phyloP scores from a whole-genome alignment of 1,140 invertebrate genomes.

The Nephila pilipes region DNA sequence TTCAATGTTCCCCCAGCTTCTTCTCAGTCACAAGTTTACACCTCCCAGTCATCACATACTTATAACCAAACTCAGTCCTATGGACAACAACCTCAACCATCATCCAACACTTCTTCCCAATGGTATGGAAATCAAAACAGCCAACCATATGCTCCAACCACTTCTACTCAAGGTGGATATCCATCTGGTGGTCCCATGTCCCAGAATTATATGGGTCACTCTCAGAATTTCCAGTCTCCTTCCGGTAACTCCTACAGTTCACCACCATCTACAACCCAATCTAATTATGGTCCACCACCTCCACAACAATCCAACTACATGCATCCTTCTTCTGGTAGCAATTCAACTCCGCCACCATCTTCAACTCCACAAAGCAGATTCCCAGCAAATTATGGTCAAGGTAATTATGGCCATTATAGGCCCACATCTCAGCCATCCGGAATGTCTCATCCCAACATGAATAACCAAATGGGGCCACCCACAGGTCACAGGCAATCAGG shows the following conservation, averaged over 20 bases:
- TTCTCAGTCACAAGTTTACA: constrained; percentile 53
- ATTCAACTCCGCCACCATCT: constrained; percentile 68
- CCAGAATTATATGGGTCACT: constrained; percentile 51
- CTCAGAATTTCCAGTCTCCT: constrained; percentile 46
- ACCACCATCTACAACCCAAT: constrained; percentile 61
- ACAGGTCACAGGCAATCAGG: constrained; percentile 20
- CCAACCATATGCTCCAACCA: constrained; percentile 58
- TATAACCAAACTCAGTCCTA: constrained; percentile 57
- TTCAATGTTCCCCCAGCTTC: constrained; percentile 21
- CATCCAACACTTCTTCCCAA: constrained; percentile 33
- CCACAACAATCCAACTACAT: constrained; percentile 53
- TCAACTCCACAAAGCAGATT: constrained; percentile 57
- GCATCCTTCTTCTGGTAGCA: constrained; percentile 51
- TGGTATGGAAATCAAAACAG: constrained; percentile 59
- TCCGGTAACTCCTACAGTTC: constrained; percentile 51
- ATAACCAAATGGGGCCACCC: constrained; percentile 41
- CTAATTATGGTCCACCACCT: constrained; percentile 59
- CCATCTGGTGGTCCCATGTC: constrained; percentile 32
- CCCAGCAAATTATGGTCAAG: constrained; percentile 51
- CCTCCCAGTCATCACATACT: constrained; percentile 49
- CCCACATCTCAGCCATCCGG: constrained; percentile 42
- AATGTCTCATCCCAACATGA: constrained; percentile 44
- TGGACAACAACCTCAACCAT: constrained; percentile 38
- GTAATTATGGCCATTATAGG: constrained; percentile 51
- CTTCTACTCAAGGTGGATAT: constrained; percentile 29